A percentile compares a stretch with the other conserved stretches of the same genome.
Conservation (phyloP, 1,140 invertebrate genomes). For the Sipha flava region DNA sequence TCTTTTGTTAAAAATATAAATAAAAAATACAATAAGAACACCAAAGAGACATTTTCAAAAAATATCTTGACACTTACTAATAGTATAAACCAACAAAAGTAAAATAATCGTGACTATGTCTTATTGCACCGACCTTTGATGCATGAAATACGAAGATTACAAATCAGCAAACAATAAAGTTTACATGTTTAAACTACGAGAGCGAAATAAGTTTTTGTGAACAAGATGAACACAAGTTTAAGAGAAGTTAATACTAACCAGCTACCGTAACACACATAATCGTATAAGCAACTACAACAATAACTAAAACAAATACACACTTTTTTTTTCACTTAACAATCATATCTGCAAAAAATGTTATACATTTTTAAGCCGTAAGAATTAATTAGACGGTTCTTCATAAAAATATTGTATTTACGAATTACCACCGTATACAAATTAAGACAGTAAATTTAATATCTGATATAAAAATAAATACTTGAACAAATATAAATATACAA, state of each 20-base stretch:
- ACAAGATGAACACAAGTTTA: neutral
- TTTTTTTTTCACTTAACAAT: neutral
- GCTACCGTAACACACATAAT: neutral
- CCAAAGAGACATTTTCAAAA: too few species aligned
- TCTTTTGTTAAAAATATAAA: too few species aligned
- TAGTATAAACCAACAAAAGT: too few species aligned
- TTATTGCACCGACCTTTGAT: neutral
- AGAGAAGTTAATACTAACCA: neutral
- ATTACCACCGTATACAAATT: too few species aligned
- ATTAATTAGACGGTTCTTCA: too few species aligned
- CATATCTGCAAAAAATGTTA: neutral
- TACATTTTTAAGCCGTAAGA: too few species aligned
- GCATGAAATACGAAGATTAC: neutral
- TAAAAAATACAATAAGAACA: too few species aligned
- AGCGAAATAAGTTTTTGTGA: neutral
- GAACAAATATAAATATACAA: too few species aligned
- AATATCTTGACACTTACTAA: too few species aligned
- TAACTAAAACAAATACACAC: neutral
- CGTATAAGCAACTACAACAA: neutral
- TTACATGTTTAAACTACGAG: neutral
- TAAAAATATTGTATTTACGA: too few species aligned
- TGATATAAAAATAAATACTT: too few species aligned
- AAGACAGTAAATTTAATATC: too few species aligned
- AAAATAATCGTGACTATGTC: neutral
- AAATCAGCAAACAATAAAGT: neutral